Evolutionary conservation across 2,113 vertebrate species (phyloP), one percentile per base, ranked within the genome.

Genomic region (Capricornis sumatraensis): DNA sequence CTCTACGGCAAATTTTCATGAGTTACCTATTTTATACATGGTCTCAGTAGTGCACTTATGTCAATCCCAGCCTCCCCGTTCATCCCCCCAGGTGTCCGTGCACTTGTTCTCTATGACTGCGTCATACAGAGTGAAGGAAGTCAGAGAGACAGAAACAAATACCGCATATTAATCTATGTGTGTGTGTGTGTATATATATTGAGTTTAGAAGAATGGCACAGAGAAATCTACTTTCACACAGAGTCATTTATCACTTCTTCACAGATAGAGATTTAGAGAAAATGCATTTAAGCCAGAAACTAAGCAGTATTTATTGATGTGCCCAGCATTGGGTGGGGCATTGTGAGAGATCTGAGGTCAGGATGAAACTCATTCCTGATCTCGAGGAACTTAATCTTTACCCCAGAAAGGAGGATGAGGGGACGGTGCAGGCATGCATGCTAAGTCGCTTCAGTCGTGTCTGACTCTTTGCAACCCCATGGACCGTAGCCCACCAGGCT

Each of bases 231-330:
- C 9, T 28, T 57, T 45, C 4, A 33, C 8, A 17, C 12, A 47
- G 57, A 9, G 6, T 53, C n/a, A 12, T 36, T 40, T 74, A 28
- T 57, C 19, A 53, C 36, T 82, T 74, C 36, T 28, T 30, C 16
- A 13, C 5, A 53, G 14, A 36, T 60, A 15, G 16, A 78, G 15
- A 62, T 27, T 45, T 71, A 25, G 23, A 62, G 71, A 88, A 86
- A 79, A 60, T 11, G 6, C 2, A 30, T 5, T 5, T 23, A 43
- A 30, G 12, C 16, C 10, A 67, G 9, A 64, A 23, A 33, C 10
- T 6, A 25, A 17, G 50, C 14, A 11, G 2, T 33, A 16, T 14
- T n/a, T 25, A 45, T 1, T 10, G 16, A 55, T 11, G 21, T 3
- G 1, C 4, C 30, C 60, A 71, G 16, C 16, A 71, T 1, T 43